Percentiles rank a stretch among this genome's conserved stretches.
phyloP scores from a whole-genome alignment of 2,888 invertebrate species.

The Noctua janthe region DNA sequence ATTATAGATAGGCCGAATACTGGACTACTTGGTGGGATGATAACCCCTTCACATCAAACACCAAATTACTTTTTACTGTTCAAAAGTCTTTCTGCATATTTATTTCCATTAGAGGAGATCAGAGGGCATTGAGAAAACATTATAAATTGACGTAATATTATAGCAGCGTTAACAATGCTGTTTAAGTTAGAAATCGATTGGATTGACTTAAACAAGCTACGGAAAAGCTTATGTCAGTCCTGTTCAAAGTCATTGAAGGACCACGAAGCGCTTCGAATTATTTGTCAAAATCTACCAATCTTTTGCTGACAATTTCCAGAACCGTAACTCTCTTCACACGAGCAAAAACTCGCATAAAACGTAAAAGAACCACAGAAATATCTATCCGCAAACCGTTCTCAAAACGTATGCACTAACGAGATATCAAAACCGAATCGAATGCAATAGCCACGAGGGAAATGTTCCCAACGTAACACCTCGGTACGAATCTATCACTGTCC shows the following conservation, averaged over 20 bases:
- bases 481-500: slow-evolving; percentile 86
- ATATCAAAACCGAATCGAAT: slow-evolving; percentile 67
- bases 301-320: not conserved
- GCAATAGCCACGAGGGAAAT: slow-evolving; percentile 71
- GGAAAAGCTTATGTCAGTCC: not conserved
- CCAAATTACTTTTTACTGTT: not conserved
- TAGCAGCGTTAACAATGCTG: not conserved
- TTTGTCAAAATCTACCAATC: not conserved
- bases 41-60: not conserved
- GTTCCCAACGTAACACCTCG: slow-evolving; percentile 68
- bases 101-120: not conserved
- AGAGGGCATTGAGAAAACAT: not conserved
- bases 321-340: too few species aligned
- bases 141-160: not conserved
- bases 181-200: not conserved
- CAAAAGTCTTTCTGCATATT: not conserved
- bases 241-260: not conserved
- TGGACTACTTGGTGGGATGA: not conserved
- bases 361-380: slow-evolving; percentile 10
- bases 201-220: not conserved
- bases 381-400: slow-evolving; percentile 40
- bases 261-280: not conserved
- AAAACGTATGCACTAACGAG: slow-evolving; percentile 67
- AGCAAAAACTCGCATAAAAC: not conserved
- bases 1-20: not conserved